Evolutionary conservation across 1,140 invertebrate genomes (phyloP).

Genomic region (Melanaphis sacchari): DNA sequence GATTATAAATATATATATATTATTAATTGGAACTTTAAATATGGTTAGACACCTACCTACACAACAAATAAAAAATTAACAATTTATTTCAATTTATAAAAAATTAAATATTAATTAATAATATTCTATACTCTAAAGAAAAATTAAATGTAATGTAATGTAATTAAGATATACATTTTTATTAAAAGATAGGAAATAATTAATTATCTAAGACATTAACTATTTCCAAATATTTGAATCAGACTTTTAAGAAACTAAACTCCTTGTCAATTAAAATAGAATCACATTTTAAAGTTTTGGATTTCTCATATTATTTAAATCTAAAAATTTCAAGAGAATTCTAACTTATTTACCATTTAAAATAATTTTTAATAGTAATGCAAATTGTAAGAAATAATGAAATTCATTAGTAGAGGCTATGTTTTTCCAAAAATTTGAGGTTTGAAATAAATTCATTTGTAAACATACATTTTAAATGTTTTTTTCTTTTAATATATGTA

Average conservation of each 20-base stretch:
- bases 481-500: not conserved
- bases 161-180: no score
- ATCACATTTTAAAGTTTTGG: no score
- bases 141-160: not conserved
- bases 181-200: no score
- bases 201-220: not conserved
- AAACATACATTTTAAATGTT: not conserved
- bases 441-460: not conserved
- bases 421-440: not conserved
- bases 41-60: not conserved
- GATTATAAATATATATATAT: no score
- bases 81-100: not conserved
- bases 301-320: no score
- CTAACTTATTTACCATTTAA: not conserved
- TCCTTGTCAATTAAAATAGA: no score
- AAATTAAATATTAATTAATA: not conserved
- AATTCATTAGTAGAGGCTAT: not conserved
- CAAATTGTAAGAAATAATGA: not conserved
- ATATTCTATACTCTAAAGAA: not conserved
- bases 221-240: not conserved
- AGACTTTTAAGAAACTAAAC: not conserved
- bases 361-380: not conserved
- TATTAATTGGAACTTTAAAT: not conserved
- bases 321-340: no score
- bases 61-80: not conserved